Conservation (phyloP, 1,140 invertebrate species). For the Drosophila pseudoananassae region DNA sequence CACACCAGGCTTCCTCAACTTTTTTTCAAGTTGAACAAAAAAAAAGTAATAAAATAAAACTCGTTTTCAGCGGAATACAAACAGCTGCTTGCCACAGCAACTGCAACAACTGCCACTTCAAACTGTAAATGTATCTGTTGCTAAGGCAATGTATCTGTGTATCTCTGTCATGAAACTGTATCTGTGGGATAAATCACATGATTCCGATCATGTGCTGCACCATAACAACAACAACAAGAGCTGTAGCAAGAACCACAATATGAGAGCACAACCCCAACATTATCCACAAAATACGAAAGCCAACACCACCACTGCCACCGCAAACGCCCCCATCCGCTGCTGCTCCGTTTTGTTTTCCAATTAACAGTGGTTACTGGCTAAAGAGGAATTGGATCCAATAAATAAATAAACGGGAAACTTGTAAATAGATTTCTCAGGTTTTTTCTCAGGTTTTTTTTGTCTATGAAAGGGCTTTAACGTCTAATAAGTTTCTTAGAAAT, state of each 20-base stretch:
- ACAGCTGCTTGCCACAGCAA: conserved; percentile 44
- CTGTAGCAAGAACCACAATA: conserved; percentile 4
- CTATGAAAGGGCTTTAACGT: too few species aligned
- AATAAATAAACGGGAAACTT: conserved; percentile 1
- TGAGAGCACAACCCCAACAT: conserved; percentile 9
- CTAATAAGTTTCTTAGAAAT: too few species aligned
- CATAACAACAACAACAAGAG: conserved; percentile 18
- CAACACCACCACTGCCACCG: not conserved
- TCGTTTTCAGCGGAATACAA: conserved; percentile 43
- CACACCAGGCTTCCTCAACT: conserved; percentile 9
- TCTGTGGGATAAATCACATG: conserved; percentile 66
- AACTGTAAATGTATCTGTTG: conserved; percentile 7
- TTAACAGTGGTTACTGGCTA: not conserved
- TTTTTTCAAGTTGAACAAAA: conserved; percentile 2
- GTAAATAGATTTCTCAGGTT: not conserved
- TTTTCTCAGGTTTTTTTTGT: not conserved
- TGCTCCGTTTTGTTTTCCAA: conserved; percentile 7
- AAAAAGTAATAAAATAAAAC: conserved; percentile 27
- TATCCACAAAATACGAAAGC: conserved; percentile 5
- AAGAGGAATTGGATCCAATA: not conserved
- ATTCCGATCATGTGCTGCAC: conserved; percentile 66
- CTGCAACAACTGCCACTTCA: conserved; percentile 8
- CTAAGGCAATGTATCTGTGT: conserved; percentile 1
- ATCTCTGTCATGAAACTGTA: not conserved
- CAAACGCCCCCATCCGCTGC: conserved; percentile 13